A percentile compares a stretch with the other conserved stretches of the same genome.
Evolutionary conservation across 2,888 invertebrate species (phyloP).

Genomic region (Chalcis sispes): DNA sequence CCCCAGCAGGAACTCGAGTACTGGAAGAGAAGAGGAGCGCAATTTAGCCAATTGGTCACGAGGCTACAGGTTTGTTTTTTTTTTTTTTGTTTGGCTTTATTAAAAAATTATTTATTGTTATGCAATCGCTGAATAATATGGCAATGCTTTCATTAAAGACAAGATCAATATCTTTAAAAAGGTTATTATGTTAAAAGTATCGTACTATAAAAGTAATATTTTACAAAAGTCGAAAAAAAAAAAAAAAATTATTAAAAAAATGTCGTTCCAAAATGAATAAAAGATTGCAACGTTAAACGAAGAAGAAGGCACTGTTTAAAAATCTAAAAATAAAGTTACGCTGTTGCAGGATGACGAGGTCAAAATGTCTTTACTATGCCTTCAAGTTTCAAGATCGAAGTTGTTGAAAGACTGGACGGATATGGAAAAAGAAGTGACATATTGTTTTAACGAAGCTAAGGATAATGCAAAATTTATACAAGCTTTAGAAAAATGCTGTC

Average conservation of each 20-base stretch:
- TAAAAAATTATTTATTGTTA: neutral
- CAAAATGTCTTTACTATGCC: slow-evolving; percentile 85
- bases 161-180: neutral
- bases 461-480: slow-evolving; percentile 97
- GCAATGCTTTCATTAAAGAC: too few species aligned
- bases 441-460: slow-evolving; percentile 96
- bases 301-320: too few species aligned
- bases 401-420: slow-evolving; percentile 89
- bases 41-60: slow-evolving; percentile 90
- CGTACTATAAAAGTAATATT: neutral
- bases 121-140: neutral
- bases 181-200: neutral
- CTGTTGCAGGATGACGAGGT: slow-evolving; percentile 82
- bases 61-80: slow-evolving; percentile 80
- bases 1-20: slow-evolving; percentile 97
- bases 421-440: slow-evolving; percentile 92
- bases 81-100: slow-evolving; percentile 1
- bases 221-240: too few species aligned
- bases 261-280: too few species aligned
- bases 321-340: slow-evolving; percentile 8
- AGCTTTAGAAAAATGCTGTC: slow-evolving; percentile 95
- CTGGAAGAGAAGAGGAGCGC: slow-evolving; percentile 96
- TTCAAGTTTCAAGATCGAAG: slow-evolving; percentile 87
- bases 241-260: too few species aligned
- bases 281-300: too few species aligned